Base-by-base conservation (phyloP, 2,888 invertebrate species). In the Lapara coniferarum region DNA sequence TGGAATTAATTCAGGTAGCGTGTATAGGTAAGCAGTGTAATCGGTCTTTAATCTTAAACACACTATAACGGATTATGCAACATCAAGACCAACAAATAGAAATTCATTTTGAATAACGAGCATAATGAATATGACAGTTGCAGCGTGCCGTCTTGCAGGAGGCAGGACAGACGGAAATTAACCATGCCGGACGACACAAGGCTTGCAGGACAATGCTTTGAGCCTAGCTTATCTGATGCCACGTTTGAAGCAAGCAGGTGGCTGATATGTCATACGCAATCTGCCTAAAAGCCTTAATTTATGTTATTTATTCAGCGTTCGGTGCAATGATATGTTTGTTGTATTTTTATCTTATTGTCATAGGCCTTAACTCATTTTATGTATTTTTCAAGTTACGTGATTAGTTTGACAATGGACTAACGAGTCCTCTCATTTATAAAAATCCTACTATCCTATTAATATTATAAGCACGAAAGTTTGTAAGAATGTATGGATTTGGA, bases 131-230 rank as follows among this genome's bases (percentile, higher is more conserved):
- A 5, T 63, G 63, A 59, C 46, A 46, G 59, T 10, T 16, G 25
- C 56, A 25, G 25, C 13, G 19, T 53, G n/a, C 16, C n/a, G 46
- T 16, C 10, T 14, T 44, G 59, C 59, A 58, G 58, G 37, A 16
- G 10, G 59, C 59, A 19, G 49, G 63, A 63, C 49, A 49, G 49
- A 16, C 63, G 63, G 63, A 63, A 37, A 57, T 69, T 69, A 66
- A 69, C 66, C 55, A 46, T 19, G 63, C 13, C 63, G 37, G 63
- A 53, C 49, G 53, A 55, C 59, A 53, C n/a, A 56, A 10, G 10
- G 44, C 63, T 63, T 46, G 16, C 59, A 59, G 44, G 46, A 63
- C 63, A 46, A 46, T 49, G 63, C 55, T 46, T 16, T 19, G 19
- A 16, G 44, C 59, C 46, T 10, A 16, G 19, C 37, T 46, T 63